Conservation (phyloP, 64 coral and sea anemone genomes). For the Anthopleura sola region DNA sequence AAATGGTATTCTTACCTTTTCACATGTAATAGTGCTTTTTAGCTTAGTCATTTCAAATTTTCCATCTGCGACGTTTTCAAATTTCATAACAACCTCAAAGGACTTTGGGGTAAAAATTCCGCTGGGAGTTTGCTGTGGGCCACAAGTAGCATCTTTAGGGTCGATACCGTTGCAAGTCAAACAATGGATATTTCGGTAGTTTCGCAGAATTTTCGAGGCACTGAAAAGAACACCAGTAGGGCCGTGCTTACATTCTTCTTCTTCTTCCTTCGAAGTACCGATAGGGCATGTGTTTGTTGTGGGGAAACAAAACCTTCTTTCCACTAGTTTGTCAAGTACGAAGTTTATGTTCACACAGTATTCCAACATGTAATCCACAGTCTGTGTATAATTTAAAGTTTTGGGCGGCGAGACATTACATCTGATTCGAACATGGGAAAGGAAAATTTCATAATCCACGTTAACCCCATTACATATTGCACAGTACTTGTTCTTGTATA, state of each 20-base stretch:
- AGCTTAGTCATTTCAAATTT: background rate
- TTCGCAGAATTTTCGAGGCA: background rate
- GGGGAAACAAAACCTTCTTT: constrained; percentile 28
- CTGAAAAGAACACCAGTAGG: constrained; percentile 11
- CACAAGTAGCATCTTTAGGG: constrained; percentile 22
- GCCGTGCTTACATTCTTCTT: background rate
- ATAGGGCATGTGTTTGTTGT: constrained; percentile 7
- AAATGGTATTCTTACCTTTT: background rate
- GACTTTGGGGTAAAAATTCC: constrained; percentile 58
- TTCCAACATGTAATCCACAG: constrained; percentile 53
- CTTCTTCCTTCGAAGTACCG: background rate
- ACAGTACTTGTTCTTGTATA: constrained; percentile 3
- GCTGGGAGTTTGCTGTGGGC: constrained; percentile 19
- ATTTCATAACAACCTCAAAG: constrained; percentile 68
- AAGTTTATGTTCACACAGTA: constrained; percentile 29
- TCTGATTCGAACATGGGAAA: background rate
- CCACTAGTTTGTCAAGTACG: background rate
- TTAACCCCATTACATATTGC: background rate
- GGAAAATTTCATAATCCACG: background rate
- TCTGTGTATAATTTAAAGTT: background rate
- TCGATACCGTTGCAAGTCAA: constrained; percentile 48
- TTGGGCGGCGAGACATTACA: background rate
- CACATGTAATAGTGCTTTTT: background rate
- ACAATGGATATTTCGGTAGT: constrained; percentile 66
- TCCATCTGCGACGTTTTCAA: background rate